phyloP scores from a whole-genome alignment of 2,113 vertebrate genomes.

The Erpornis zantholeuca region DNA sequence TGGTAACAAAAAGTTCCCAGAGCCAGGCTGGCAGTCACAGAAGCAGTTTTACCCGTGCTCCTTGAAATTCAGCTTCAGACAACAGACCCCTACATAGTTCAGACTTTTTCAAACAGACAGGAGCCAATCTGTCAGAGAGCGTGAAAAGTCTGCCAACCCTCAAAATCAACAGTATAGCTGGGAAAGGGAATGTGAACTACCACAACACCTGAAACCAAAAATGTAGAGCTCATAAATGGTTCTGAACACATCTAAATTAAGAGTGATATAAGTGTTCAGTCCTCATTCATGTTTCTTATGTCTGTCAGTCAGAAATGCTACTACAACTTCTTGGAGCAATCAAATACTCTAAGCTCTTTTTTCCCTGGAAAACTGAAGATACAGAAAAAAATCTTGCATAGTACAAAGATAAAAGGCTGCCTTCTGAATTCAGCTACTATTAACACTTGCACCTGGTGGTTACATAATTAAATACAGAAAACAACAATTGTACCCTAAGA shows the following conservation, averaged over 20 bases:
- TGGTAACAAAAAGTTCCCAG: conserved; percentile 34
- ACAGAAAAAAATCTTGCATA: neutral
- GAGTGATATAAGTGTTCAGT: neutral
- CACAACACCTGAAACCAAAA: conserved; percentile 58
- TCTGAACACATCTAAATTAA: neutral
- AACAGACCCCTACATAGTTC: conserved; percentile 33
- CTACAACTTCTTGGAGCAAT: neutral
- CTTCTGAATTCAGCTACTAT: conserved; percentile 31
- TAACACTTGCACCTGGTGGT: conserved; percentile 55
- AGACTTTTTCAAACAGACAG: conserved; percentile 30
- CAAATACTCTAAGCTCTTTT: neutral
- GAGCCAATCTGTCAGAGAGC: neutral
- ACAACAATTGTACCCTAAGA: conserved; percentile 40
- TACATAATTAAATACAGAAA: conserved; percentile 36
- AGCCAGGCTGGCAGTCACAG: conserved; percentile 16
- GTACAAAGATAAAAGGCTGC: conserved; percentile 27
- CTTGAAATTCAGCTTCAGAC: conserved; percentile 23
- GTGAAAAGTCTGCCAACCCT: neutral
- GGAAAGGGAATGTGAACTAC: conserved; percentile 31
- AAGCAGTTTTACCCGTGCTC: conserved; percentile 28
- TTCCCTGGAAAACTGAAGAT: conserved; percentile 20
- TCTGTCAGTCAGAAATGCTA: neutral
- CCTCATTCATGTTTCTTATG: neutral
- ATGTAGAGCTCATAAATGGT: neutral
- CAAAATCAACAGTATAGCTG: conserved; percentile 9